phyloP scores from a whole-genome alignment of 35 echinoderm and acorn worm genomes.

The Apostichopus californicus region DNA sequence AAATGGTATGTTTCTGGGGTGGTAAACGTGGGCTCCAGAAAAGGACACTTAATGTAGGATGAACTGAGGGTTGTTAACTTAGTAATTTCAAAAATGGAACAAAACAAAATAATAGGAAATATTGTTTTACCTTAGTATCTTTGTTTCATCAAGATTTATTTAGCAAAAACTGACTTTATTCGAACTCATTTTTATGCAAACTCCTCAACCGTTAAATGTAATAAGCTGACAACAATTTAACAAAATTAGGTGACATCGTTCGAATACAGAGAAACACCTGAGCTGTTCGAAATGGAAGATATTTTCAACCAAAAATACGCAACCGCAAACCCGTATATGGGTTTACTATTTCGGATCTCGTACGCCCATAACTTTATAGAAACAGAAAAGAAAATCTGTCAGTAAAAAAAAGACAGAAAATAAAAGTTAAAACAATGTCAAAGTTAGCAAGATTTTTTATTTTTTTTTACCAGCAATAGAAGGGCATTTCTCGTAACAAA shows the following conservation, averaged over 20 bases:
- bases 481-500: background rate
- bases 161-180: too few relatives aligned
- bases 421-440: background rate
- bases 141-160: too few relatives aligned
- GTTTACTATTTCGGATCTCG: background rate
- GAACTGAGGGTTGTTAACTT: too few relatives aligned
- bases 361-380: background rate
- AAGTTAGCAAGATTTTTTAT: background rate
- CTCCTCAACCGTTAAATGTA: background rate
- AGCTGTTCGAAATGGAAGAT: background rate
- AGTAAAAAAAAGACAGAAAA: background rate
- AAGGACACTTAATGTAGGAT: too few relatives aligned
- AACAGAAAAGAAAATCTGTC: background rate
- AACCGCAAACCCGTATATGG: background rate
- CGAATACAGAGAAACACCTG: background rate
- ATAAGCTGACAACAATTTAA: background rate
- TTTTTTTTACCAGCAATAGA: background rate
- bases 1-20: too few relatives aligned
- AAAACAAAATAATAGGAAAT: too few relatives aligned
- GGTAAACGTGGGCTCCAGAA: too few relatives aligned
- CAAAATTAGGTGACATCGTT: background rate
- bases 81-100: too few relatives aligned
- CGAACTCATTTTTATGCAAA: background rate
- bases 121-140: too few relatives aligned
- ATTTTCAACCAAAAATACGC: background rate